Conservation (phyloP, 2,888 invertebrate genomes). For the Meiosimyza platycephala region DNA sequence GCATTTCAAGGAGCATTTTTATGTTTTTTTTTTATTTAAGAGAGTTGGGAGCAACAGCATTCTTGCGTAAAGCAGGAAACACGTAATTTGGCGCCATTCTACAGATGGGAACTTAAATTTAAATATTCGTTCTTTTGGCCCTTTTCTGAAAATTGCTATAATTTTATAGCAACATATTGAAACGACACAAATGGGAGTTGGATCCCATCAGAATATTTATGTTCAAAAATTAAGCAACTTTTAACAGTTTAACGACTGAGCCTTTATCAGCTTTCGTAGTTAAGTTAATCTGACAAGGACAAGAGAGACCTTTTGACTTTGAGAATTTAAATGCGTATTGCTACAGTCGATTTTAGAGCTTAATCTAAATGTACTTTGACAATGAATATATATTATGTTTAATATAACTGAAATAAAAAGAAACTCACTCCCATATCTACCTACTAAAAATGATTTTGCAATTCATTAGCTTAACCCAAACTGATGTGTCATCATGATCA, state of each 20-base stretch:
- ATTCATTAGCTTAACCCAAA: constrained; percentile 7
- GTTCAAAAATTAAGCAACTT: not conserved
- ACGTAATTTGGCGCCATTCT: constrained; percentile 35
- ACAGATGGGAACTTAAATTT: constrained; percentile 38
- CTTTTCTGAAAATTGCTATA: constrained; percentile 45
- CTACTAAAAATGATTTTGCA: no score
- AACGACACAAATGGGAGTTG: constrained; percentile 41
- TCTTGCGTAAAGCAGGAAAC: constrained; percentile 18
- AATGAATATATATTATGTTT: no score
- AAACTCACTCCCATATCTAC: no score
- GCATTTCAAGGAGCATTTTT: constrained; percentile 45
- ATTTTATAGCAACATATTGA: constrained; percentile 50
- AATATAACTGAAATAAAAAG: no score
- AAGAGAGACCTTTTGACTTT: no score
- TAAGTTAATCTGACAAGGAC: no score
- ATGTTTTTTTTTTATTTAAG: constrained; percentile 28
- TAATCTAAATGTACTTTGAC: no score
- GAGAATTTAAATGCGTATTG: no score
- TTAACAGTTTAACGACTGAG: no score
- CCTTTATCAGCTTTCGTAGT: no score
- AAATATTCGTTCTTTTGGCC: constrained; percentile 27
- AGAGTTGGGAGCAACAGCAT: constrained; percentile 11
- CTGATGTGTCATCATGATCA: not conserved
- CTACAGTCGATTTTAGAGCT: no score
- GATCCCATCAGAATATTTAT: not conserved